Conservation (phyloP, 1,140 invertebrate species). For the Sycophaga agraensis region DNA sequence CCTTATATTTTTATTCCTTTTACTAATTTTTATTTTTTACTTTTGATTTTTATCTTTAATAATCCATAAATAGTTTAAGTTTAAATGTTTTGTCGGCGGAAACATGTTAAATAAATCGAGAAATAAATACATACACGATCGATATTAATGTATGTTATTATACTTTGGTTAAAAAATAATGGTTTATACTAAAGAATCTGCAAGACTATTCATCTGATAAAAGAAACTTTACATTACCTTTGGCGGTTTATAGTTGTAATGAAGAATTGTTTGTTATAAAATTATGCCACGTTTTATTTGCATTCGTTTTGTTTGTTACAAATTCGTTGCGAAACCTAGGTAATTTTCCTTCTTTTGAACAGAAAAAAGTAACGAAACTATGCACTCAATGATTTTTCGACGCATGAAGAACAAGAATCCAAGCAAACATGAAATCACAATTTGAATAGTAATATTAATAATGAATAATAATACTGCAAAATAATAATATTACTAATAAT, state of each 20-base stretch:
- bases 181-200: background rate
- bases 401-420: background rate
- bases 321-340: background rate
- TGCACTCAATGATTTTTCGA: background rate
- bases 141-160: background rate
- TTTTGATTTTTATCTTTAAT: background rate
- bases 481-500: conserved; percentile 49
- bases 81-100: no score
- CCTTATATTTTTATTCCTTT: background rate
- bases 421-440: no score
- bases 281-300: no score
- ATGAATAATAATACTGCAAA: conserved; percentile 38
- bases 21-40: background rate
- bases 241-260: no score
- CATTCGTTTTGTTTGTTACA: background rate
- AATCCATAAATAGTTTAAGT: background rate
- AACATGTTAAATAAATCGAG: background rate
- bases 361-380: background rate
- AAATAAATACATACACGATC: background rate
- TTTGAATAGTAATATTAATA: conserved; percentile 17
- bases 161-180: background rate
- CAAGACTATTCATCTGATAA: background rate
- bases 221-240: no score
- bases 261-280: background rate
- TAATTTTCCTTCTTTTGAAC: background rate